Evolutionary conservation across 1,140 invertebrate species (phyloP).

Genomic region (Helicoverpa zea): DNA sequence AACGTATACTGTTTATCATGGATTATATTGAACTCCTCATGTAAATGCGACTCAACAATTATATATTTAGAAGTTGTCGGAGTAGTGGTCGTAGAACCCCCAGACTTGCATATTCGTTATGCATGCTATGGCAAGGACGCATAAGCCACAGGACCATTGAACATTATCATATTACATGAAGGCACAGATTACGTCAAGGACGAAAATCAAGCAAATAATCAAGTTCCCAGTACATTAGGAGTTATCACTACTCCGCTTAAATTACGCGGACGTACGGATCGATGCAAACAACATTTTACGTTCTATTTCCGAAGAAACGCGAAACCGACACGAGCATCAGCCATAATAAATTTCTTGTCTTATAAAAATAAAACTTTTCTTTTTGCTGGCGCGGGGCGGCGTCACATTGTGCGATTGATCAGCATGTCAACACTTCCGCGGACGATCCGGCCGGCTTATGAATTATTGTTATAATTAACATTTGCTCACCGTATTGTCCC

Average conservation of each 20-base stretch:
- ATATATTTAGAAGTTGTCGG: neutral
- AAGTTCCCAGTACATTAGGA: conserved; percentile 26
- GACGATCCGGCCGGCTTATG: neutral
- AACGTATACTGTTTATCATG: neutral
- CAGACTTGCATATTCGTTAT: conserved; percentile 5
- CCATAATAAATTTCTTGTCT: conserved; percentile 86
- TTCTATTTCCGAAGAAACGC: conserved; percentile 84
- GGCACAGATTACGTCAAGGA: too few species aligned
- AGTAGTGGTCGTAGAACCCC: neutral
- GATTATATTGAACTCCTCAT: neutral
- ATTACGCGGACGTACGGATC: conserved; percentile 45
- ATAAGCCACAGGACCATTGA: too few species aligned
- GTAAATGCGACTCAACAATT: conserved; percentile 2
- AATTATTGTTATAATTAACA: conserved; percentile 32
- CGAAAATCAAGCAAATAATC: neutral
- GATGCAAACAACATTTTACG: conserved; percentile 74
- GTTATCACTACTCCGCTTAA: conserved; percentile 10
- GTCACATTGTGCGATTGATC: conserved; percentile 63
- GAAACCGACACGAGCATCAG: conserved; percentile 84
- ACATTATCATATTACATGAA: too few species aligned
- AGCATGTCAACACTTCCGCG: conserved; percentile 47
- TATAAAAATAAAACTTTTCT: conserved; percentile 87
- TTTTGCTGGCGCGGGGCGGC: conserved; percentile 76
- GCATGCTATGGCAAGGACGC: neutral
- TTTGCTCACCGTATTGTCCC: conserved; percentile 15